phyloP scores from a whole-genome alignment of 2,888 invertebrate species.

The Eilema sororculum region DNA sequence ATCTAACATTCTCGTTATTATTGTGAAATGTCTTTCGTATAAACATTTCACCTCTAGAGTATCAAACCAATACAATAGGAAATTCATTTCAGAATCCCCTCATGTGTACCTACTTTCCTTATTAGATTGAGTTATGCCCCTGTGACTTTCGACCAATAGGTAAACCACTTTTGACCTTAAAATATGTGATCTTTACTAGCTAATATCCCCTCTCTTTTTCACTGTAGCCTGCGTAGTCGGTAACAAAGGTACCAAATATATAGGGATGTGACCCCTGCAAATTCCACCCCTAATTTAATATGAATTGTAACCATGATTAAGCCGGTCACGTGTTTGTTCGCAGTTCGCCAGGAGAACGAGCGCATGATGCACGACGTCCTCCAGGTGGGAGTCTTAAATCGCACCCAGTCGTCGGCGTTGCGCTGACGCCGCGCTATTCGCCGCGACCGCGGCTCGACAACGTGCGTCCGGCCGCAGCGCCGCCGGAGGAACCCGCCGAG shows the following conservation, averaged over 20 bases:
- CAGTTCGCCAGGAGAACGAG: conserved; percentile 96
- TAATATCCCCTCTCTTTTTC: conserved; percentile 16
- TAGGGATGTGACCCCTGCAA: conserved; percentile 55
- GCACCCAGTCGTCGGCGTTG: conserved; percentile 86
- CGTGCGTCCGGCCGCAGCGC: conserved; percentile 81
- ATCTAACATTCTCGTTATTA: conserved; percentile 47
- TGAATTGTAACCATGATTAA: conserved; percentile 67
- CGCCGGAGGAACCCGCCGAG: conserved; percentile 77
- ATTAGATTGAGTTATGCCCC: conserved; percentile 44
- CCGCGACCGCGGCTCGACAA: conserved; percentile 82
- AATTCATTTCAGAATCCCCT: conserved; percentile 40
- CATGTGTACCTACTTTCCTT: conserved; percentile 44
- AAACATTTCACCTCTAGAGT: conserved; percentile 42
- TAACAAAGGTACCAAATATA: conserved; percentile 30
- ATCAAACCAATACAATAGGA: conserved; percentile 42
- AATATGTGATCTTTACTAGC: conserved; percentile 21
- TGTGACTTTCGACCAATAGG: conserved; percentile 37
- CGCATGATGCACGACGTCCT: conserved; percentile 93
- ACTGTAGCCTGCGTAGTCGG: conserved; percentile 31
- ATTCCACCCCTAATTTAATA: conserved; percentile 43
- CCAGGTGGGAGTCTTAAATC: conserved; percentile 87
- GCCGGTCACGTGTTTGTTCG: conserved; percentile 77
- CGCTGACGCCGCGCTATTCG: conserved; percentile 86
- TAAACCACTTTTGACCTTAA: conserved; percentile 29
- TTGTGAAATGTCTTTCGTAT: conserved; percentile 36